phyloP scores from a whole-genome alignment of 2,113 vertebrate species.

The western clawed frog (Xenopus tropicalis) region UCB_Xtro_10.0 CM004452.2:48670001-48670500 shows the following conservation, averaged over 20 bases:
- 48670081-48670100: too few relatives aligned
- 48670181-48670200: neutral
- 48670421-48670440: neutral
- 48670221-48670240: neutral
- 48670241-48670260: neutral
- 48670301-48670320: conserved; percentile 26
- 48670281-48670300: conserved; percentile 15
- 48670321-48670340: conserved; percentile 13
- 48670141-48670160: too few relatives aligned
- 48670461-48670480: conserved; percentile 23
- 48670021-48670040: too few relatives aligned
- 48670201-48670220: neutral
- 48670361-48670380: neutral
- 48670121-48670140: neutral
- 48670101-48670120: too few relatives aligned
- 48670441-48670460: neutral
- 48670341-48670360: conserved; percentile 8
- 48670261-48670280: conserved; percentile 13
- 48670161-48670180: neutral
- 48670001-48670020: too few relatives aligned
- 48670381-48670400: neutral
- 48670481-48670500: conserved; percentile 12
- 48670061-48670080: too few relatives aligned
- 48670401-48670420: neutral
- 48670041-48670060: too few relatives aligned